Percentiles rank a stretch among this genome's conserved stretches.
Evolutionary conservation across 2,888 invertebrate species (phyloP).

Genomic region (Drosophila prolongata): DNA sequence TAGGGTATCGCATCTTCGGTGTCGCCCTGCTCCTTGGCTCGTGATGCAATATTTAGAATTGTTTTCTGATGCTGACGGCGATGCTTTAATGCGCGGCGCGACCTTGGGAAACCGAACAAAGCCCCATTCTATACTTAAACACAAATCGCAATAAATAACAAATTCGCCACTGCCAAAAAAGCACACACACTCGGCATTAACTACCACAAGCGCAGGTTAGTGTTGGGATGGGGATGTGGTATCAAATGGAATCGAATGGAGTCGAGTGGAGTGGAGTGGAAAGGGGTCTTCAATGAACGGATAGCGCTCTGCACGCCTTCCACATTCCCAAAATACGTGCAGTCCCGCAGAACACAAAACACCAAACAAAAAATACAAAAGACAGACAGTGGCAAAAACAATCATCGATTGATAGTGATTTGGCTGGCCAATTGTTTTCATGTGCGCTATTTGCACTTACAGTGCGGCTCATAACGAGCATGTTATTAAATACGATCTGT

Average conservation of each 20-base stretch:
- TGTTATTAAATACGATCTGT: too few relatives aligned
- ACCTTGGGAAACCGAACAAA: slow-evolving; percentile 65
- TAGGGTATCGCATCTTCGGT: slow-evolving; percentile 12
- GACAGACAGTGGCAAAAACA: not conserved
- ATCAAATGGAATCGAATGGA: not conserved
- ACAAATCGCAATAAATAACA: slow-evolving; percentile 54
- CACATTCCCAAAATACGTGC: slow-evolving; percentile 4
- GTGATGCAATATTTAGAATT: slow-evolving; percentile 73
- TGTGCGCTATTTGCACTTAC: not conserved
- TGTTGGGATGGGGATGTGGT: slow-evolving; percentile 1
- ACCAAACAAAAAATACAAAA: too few relatives aligned
- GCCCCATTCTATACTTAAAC: slow-evolving; percentile 55
- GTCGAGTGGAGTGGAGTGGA: not conserved
- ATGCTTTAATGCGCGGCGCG: slow-evolving; percentile 54
- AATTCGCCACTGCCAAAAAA: slow-evolving; percentile 36
- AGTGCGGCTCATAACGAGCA: slow-evolving; percentile 11
- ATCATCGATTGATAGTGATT: slow-evolving; percentile 23
- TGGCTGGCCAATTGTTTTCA: slow-evolving; percentile 8
- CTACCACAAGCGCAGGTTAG: not conserved
- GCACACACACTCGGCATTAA: slow-evolving; percentile 15
- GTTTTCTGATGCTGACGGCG: slow-evolving; percentile 35
- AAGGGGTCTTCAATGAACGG: not conserved
- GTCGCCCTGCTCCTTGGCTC: slow-evolving; percentile 21
- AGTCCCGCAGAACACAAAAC: not conserved
- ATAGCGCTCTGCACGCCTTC: slow-evolving; percentile 2